Conservation (phyloP, 2,888 invertebrate species). For the Tuta absoluta region DNA sequence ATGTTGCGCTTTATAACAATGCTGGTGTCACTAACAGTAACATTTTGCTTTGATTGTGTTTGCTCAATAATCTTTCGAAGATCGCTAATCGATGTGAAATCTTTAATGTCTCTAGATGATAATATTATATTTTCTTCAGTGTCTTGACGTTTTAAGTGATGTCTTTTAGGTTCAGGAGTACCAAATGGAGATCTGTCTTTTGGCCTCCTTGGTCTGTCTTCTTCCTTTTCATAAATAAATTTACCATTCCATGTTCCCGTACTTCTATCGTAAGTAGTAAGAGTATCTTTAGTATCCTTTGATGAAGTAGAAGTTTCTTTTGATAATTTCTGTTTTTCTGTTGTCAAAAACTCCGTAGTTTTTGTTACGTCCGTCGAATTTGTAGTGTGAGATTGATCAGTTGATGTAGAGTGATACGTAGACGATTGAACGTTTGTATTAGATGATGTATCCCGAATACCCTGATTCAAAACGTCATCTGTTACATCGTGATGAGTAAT, state of each 20-base stretch:
- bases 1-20: constrained; percentile 75
- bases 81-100: constrained; percentile 75
- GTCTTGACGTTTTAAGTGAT: constrained; percentile 72
- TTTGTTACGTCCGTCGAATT: constrained; percentile 58
- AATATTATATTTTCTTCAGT: constrained; percentile 76
- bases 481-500: constrained; percentile 63
- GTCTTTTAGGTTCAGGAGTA: constrained; percentile 66
- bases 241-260: constrained; percentile 82
- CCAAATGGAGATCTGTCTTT: constrained; percentile 73
- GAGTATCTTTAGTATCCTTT: constrained; percentile 67
- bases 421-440: constrained; percentile 52
- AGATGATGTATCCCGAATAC: constrained; percentile 51
- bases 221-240: constrained; percentile 76
- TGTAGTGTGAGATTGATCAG: constrained; percentile 51
- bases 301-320: constrained; percentile 64
- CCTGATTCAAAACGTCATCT: constrained; percentile 54
- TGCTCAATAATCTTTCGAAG: constrained; percentile 72
- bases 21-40: constrained; percentile 72
- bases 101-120: constrained; percentile 74
- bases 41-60: constrained; percentile 68
- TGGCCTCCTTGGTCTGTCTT: constrained; percentile 67
- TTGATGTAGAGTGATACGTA: constrained; percentile 50
- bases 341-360: constrained; percentile 66
- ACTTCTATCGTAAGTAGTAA: constrained; percentile 71
- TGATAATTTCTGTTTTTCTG: constrained; percentile 72